phyloP scores from a whole-genome alignment of 2,888 invertebrate species.

The Mimachlamys varia region DNA sequence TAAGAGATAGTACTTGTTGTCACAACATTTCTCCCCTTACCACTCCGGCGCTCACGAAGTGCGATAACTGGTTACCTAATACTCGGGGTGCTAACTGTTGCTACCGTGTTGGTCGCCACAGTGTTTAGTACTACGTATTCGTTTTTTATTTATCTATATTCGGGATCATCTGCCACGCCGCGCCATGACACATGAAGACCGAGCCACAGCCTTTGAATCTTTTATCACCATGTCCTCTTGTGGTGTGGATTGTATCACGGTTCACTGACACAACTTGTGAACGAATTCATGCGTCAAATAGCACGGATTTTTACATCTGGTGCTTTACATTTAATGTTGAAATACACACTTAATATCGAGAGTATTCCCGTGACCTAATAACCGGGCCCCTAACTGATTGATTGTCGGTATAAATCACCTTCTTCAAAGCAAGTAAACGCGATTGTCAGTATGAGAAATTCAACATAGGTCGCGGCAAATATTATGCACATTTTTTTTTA shows the following conservation, averaged over 20 bases:
- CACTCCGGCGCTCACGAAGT: neutral
- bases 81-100: neutral
- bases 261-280: neutral
- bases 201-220: slow-evolving; percentile 12
- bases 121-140: neutral
- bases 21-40: neutral
- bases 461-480: too few species aligned
- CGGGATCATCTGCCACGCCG: neutral
- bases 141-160: neutral
- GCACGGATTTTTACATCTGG: neutral
- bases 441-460: neutral
- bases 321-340: neutral
- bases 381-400: neutral
- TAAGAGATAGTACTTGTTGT: neutral
- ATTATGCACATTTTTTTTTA: too few species aligned
- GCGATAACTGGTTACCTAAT: slow-evolving; percentile 6
- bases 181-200: neutral
- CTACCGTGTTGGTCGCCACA: neutral
- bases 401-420: neutral
- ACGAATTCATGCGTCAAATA: slow-evolving; percentile 6
- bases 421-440: neutral
- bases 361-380: neutral
- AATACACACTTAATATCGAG: neutral
- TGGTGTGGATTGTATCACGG: slow-evolving; percentile 10
- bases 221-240: slow-evolving; percentile 3